Base-by-base conservation (phyloP, 2,888 invertebrate genomes). In the Anagyrus pseudococci region DNA sequence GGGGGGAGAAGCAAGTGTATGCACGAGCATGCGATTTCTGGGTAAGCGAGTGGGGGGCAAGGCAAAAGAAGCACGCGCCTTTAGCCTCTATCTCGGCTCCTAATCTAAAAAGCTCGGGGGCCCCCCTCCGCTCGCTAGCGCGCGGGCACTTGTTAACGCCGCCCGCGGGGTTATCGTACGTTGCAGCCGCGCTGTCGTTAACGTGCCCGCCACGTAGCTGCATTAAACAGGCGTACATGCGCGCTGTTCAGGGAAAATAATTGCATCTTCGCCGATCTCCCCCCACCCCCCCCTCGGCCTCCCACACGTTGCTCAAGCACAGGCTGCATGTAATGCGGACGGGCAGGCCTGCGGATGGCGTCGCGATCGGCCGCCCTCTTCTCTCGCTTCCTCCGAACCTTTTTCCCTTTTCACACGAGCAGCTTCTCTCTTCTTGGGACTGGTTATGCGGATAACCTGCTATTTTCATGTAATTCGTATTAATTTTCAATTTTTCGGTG, bases 141-240 rank as follows among this genome's bases (percentile, higher is more conserved):
- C n/a, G n/a, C n/a, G n/a, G n/a, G n/a, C 71, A 74, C 75, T 76
- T 76, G 76, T 77, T 74, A 74, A 68, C 72, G 72, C 67, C 13
- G 37, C 15, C 25, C 65, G 67, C 66, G 68, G 60, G 72, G 70
- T 70, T 72, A 72, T 70, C 71, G 69, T 66, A 62, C 29, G 33
- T 37, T 37, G 4, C 41, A 19, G n/a, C n/a, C n/a, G n/a, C 67
- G 66, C 59, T 69, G 68, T 64, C 72, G 67, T 75, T 73, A 73
- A 71, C 64, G 70, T 68, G 68, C 68, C 56, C 68, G 57, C 68
- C 69, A 63, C 67, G 67, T 58, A 65, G 50, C 58, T 41, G 54
- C 65, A 66, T 66, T 63, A 66, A 63, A 44, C 44, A 50, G 55
- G 55, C 59, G 56, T 52, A 22, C 48, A 62, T 53, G 61, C 55